Base-by-base conservation (phyloP, 2,113 vertebrate species). In the Edolisoma coerulescens region DNA sequence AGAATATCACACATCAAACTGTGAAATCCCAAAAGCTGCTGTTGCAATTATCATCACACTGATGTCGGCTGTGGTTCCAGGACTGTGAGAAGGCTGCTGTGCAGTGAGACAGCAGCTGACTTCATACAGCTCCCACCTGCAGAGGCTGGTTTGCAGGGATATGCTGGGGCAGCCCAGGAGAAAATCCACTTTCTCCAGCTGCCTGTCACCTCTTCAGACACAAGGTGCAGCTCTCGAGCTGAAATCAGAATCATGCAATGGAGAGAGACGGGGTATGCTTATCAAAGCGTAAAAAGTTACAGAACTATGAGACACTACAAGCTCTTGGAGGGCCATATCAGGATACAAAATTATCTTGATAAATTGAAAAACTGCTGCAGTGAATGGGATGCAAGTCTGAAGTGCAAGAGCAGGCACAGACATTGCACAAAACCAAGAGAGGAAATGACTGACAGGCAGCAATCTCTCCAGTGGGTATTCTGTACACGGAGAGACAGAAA, bases 41-140 rank as follows among this genome's bases (percentile, higher is more conserved):
- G 56, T 45, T 57, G 73, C 67, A 76, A 0, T 67, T 57, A 22
- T 41, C 2, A 3, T 27, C 15, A 3, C 5, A 4, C n/a, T 10
- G 61, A 30, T 5, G 2, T 16, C 4, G 5, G 1, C 32, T 67
- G 63, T 0, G 0, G 21, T 49, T 67, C 67, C 14, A 3, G 75
- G 56, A 9, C 2, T 5, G 0, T 28, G 65, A 57, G 50, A 35
- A 64, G 39, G 82, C 73, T 80, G 45, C 73, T 52, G 59, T 53
- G 69, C 22, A 20, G 39, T 37, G 17, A 13, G 73, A 27, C 35
- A 79, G 74, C 14, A 10, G 15, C 39, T 88, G 75, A 37, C 27
- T 70, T 37, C 57, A 39, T 15, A 17, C 49, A 77, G 49, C 42
- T 39, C 60, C 35, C 49, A 37, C 17, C 56, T 90, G 57, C 64